Conservation (phyloP, 1,140 invertebrate genomes). For the Drosophila albomicans region DNA sequence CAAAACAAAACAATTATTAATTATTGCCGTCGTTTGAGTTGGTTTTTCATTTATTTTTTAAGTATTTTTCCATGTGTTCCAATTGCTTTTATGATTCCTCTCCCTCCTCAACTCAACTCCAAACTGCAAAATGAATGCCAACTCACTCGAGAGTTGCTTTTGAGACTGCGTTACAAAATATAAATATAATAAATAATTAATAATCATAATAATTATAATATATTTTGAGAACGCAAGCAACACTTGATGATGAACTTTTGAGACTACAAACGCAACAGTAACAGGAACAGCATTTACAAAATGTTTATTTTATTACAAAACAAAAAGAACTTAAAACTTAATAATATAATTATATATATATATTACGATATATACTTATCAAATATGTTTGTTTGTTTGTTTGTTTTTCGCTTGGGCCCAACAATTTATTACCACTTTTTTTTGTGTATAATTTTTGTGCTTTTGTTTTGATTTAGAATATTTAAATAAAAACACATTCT, state of each 20-base stretch:
- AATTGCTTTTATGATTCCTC: constrained; percentile 21
- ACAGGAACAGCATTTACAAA: constrained; percentile 82
- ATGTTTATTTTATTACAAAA: constrained; percentile 76
- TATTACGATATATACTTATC: constrained; percentile 11
- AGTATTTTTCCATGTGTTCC: constrained; percentile 44
- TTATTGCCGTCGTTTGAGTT: constrained; percentile 26
- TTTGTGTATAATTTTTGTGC: constrained; percentile 42
- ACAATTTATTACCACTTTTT: constrained; percentile 45
- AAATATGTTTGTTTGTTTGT: constrained; percentile 22
- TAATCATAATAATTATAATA: constrained; percentile 27
- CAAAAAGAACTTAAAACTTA: constrained; percentile 16
- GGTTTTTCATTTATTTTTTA: constrained; percentile 17
- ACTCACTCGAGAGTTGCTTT: constrained; percentile 8
- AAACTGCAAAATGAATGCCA: constrained; percentile 1
- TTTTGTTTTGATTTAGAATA: constrained; percentile 58
- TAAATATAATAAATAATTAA: constrained; percentile 12
- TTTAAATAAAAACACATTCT: constrained; percentile 37
- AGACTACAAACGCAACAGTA: constrained; percentile 83
- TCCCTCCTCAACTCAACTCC: too few species aligned
- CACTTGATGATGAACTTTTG: constrained; percentile 63
- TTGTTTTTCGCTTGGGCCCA: constrained; percentile 23
- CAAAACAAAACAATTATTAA: constrained; percentile 20
- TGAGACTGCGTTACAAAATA: constrained; percentile 8
- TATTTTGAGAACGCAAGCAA: constrained; percentile 37
- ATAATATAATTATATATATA: constrained; percentile 34